These are phyloP conservation scores for Trypoxylus dichotomus DNA, from an alignment of 1,140 invertebrate species.

Conservation along the genomic window DNA sequence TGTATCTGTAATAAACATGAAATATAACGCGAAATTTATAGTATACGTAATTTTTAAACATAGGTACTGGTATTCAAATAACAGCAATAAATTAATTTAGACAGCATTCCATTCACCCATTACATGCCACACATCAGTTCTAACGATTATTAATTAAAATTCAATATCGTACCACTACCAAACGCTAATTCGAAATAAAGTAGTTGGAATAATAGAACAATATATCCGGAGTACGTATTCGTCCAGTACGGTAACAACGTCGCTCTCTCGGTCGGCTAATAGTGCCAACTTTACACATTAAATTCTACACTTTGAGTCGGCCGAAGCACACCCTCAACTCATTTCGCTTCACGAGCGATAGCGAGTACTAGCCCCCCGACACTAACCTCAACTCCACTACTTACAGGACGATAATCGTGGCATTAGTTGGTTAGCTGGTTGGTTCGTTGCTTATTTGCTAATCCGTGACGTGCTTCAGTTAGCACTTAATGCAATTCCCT, in stretches of 20 bases:
- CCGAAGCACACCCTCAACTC: not conserved
- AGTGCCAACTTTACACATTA: slow-evolving; percentile 32
- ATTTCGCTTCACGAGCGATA: not conserved
- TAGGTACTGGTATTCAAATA: no score
- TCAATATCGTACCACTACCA: no score
- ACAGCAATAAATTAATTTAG: no score
- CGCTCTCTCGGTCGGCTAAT: slow-evolving; percentile 10
- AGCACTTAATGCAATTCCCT: slow-evolving; percentile 31
- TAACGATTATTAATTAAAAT: no score
- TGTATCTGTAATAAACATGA: no score
- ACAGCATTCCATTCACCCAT: no score
- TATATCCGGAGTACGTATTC: not conserved
- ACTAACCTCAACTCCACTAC: not conserved
- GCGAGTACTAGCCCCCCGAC: not conserved
- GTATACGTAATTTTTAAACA: no score
- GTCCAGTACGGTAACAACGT: not conserved
- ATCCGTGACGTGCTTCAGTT: slow-evolving; percentile 34
- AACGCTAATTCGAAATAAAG: no score
- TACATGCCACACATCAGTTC: no score
- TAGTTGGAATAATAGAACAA: not conserved
- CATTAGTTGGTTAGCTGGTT: slow-evolving; percentile 5
- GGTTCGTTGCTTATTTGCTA: slow-evolving; percentile 34
- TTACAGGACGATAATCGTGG: not conserved
- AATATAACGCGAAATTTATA: no score
- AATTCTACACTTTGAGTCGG: not conserved